Evolutionary conservation across 2,113 vertebrate genomes (phyloP).

Genomic region (Thymallus thymallus): DNA sequence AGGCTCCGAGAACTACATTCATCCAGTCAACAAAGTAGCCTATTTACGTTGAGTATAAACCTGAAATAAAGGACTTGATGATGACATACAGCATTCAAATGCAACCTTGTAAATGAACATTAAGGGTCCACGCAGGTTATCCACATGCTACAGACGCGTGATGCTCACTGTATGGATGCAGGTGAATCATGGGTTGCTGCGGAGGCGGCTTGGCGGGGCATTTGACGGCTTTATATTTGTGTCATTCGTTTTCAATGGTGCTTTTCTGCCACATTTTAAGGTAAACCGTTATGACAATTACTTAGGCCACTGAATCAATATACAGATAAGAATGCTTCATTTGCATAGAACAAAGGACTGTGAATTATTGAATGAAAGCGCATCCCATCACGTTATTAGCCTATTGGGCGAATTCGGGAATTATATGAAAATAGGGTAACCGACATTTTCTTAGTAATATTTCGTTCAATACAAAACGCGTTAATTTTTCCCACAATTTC

Average conservation of each 20-base stretch:
- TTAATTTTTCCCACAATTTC: not conserved
- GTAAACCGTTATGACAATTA: too few relatives aligned
- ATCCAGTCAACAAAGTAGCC: not conserved
- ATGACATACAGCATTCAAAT: not conserved
- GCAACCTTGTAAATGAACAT: not conserved
- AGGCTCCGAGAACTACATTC: not conserved
- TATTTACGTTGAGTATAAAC: not conserved
- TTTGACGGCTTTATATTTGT: constrained; percentile 4
- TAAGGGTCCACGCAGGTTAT: not conserved
- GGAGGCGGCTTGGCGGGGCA: not conserved
- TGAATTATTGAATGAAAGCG: not conserved
- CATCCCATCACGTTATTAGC: not conserved
- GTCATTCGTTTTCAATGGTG: not conserved
- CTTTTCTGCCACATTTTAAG: not conserved
- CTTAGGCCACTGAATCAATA: not conserved
- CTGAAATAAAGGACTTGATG: not conserved
- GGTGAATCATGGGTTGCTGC: constrained; percentile 12
- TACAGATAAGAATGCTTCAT: too few relatives aligned
- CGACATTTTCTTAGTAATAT: not conserved
- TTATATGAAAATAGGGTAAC: not conserved
- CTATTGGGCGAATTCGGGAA: not conserved
- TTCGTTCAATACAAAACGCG: not conserved
- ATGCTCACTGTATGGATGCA: constrained; percentile 12
- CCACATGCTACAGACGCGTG: not conserved
- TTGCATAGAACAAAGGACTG: not conserved